Base-by-base conservation (phyloP, 1,140 invertebrate species). In the Solen grandis region DNA sequence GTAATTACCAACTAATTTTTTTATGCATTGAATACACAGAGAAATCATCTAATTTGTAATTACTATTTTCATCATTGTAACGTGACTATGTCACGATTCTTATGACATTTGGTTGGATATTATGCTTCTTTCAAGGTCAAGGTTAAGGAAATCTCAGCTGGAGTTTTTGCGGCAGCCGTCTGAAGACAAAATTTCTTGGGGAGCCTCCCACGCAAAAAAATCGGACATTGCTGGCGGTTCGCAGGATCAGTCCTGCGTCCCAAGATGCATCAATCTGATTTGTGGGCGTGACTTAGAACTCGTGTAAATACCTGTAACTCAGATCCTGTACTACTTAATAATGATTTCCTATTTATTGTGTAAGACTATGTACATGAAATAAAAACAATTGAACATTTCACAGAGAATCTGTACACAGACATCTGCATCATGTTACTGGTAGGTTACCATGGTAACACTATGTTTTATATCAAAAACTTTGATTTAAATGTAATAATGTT, bases 111-210 rank as follows among this genome's bases (percentile, higher is more conserved):
- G 70, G 70, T 60, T 73, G 70, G 70, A 60, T 73, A 38, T 60
- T 73, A 60, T 73, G 46, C 70, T 73, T 73, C 70, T 73, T 73
- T 73, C 54, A 73, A 73, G 70, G 70, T 73, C n/a, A n/a, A n/a
- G n/a, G 54, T 73, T 60, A 46, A 19, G 41, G 19, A 46, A 46
- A 10, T 19, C 19, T 46, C 41, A 8, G 8, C 8, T 46, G 41
- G 41, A 46, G 41, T 46, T 46, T 10, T 46, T 46, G 41, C 8
- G 8, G 41, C 8, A 10, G 41, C 8, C 41, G 41, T 10, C 8
- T 46, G 41, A 46, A 10, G 41, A 19, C 41, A 46, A 46, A 46
- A 46, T 10, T 46, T 46, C 41, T 10, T 10, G 41, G 41, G 41
- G 57, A 36, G 60, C 70, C n/a, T 60, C 70, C 70, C 70, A 73